phyloP scores from a whole-genome alignment of 2,797 vertebrate genomes.

The Macrochelys suwanniensis region DNA sequence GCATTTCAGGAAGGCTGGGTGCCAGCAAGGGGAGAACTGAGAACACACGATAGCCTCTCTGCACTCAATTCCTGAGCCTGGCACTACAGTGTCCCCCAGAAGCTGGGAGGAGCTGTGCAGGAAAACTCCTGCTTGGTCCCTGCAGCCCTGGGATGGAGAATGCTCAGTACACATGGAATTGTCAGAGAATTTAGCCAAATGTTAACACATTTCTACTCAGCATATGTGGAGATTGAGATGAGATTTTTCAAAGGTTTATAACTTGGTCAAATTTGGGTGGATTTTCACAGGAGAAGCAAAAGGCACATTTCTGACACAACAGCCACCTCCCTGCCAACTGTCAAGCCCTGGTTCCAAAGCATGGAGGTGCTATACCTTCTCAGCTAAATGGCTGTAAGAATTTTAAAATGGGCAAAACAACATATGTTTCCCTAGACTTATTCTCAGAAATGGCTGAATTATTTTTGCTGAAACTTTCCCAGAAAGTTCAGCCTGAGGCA shows the following conservation, averaged over 20 bases:
- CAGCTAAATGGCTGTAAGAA: neutral
- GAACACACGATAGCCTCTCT: neutral
- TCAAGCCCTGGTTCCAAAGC: neutral
- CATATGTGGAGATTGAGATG: neutral
- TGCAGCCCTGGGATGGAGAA: neutral
- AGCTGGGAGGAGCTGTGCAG: neutral
- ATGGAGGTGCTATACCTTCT: neutral
- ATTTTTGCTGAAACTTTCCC: neutral
- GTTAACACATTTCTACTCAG: neutral
- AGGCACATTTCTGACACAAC: neutral
- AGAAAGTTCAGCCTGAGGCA: neutral
- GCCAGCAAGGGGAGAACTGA: neutral
- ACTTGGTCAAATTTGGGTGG: neutral
- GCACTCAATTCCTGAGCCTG: neutral
- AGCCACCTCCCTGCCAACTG: neutral
- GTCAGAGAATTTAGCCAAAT: neutral
- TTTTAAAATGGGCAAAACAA: neutral
- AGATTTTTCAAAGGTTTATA: neutral
- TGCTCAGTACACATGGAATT: neutral
- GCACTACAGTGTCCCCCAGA: neutral
- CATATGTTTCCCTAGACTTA: neutral
- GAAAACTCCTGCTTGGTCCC: neutral
- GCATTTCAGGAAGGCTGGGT: accelerated
- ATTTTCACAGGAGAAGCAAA: neutral
- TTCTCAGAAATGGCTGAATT: neutral